phyloP scores from a whole-genome alignment of 2,888 invertebrate genomes.

The Ophraella communa region DNA sequence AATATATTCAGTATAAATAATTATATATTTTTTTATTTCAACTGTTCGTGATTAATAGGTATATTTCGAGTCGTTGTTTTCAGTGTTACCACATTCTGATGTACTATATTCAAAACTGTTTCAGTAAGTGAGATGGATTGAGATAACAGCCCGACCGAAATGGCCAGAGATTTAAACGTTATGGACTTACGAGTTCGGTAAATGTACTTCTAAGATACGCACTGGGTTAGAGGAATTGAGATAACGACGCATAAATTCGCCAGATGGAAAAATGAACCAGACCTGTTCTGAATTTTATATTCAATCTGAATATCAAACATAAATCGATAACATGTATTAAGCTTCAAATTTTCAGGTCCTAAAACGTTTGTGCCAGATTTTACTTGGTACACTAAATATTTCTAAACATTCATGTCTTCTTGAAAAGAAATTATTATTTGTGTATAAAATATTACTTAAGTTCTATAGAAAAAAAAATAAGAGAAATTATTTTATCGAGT shows the following conservation, averaged over 20 bases:
- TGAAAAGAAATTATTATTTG: too few species aligned
- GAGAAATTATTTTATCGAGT: too few species aligned
- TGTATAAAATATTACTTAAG: too few species aligned
- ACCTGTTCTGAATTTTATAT: conserved; percentile 23
- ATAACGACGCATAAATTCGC: conserved; percentile 25
- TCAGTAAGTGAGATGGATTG: conserved; percentile 15
- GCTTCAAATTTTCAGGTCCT: conserved; percentile 1
- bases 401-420: background rate
- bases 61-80: too few species aligned
- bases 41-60: too few species aligned
- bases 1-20: too few species aligned
- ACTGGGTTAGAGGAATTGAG: conserved; percentile 24
- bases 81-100: background rate
- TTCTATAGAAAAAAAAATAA: too few species aligned
- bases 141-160: conserved; percentile 13
- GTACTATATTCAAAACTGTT: conserved; percentile 5
- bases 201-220: conserved; percentile 26
- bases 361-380: background rate
- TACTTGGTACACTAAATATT: background rate
- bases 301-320: conserved; percentile 11
- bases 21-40: too few species aligned
- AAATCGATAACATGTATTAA: conserved; percentile 2
- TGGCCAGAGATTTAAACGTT: conserved; percentile 24
- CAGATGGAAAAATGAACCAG: conserved; percentile 6
- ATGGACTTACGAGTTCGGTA: conserved; percentile 21